Evolutionary conservation across 2,888 invertebrate genomes (phyloP), one percentile per base, ranked within the genome.

Genomic region (Cosmia pyralina): DNA sequence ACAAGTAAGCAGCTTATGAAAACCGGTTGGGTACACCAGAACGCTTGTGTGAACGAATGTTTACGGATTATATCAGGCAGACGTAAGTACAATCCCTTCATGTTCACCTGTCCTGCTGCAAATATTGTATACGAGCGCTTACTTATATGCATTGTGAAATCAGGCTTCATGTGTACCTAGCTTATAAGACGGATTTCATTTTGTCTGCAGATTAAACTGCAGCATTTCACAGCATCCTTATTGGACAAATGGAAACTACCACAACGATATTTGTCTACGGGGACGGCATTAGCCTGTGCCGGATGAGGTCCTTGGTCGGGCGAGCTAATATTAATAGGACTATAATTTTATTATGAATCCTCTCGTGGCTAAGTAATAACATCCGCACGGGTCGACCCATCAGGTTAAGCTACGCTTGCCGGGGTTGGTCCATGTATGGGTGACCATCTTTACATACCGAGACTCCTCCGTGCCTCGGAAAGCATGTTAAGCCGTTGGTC

Each of bases 41-140:
- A 44, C 13, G 19, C 17, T 53, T 17, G 19, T 34, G 52, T 55
- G 44, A 38, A 34, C 34, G 28, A 19, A 10, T 19, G 28, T 17
- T 34, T 15, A 28, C 15, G 28, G 41, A 50, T 69, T 34, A 53
- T 17, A 53, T n/a, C 4, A 22, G 17, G 46, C 17, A 15, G 22
- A 15, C 38, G 17, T 15, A n/a, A n/a, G n/a, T n/a, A 41, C 69
- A 69, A 69, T 55, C 19, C 55, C 6, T 22, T 22, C 53, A 53
- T 53, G 11, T 15, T 10, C 38, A 48, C 48, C 28, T 28, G 28
- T 28, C 28, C 28, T n/a, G n/a, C n/a, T n/a, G n/a, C n/a, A n/a
- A n/a, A 69, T 15, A 48, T 48, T 38, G 11, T 22, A 4, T 15
- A 28, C 22, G 15, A 34, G 34, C 2, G 17, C 19, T 17, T 34